Evolutionary conservation across 2,797 vertebrate genomes (phyloP), one percentile per base, ranked within the genome.

Genomic region (Rousettus madagascariensis): DNA sequence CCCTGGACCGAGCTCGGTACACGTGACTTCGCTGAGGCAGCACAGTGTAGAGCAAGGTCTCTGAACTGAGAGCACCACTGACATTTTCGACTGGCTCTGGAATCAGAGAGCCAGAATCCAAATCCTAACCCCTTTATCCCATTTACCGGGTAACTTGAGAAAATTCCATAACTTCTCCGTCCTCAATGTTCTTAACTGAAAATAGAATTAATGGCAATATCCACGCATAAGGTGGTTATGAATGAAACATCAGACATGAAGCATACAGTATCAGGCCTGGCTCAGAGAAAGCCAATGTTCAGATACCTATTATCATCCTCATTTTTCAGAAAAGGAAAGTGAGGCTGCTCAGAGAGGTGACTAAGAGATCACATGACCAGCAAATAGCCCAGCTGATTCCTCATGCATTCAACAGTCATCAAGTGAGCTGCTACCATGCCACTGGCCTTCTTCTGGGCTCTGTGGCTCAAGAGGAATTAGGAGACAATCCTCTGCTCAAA

Each of bases 241-340:
- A 61, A 12, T 22, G 41, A 69, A 8, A 87, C 11, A 30, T 55
- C 26, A 57, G 43, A 20, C 15, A 33, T 11, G 59, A 92, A 53
- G 36, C 63, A 49, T 17, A 51, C 0, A 74, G 33, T 43, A 65
- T 22, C 38, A 15, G 74, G 51, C 30, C 33, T 22, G n/a, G 13
- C 28, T 88, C 53, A 24, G 20, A 36, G 65, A 88, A 59, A 68
- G 11, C 16, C 68, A 74, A 12, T 7, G 2, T 51, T 74, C 30
- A 59, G 41, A 74, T 28, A 68, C 26, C 17, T 4, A 8, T 24
- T 28, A 61, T 20, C 26, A 22, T 11, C 30, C 38, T 68, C 51
- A 5, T 49, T 94, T 78, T 49, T 82, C 43, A 71, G 51, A 82
- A 93, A 90, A 55, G 63, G 19, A 74, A 94, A 93, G 43, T 49